phyloP scores from a whole-genome alignment of 2,113 vertebrate genomes.

The Rafetus swinhoei region DNA sequence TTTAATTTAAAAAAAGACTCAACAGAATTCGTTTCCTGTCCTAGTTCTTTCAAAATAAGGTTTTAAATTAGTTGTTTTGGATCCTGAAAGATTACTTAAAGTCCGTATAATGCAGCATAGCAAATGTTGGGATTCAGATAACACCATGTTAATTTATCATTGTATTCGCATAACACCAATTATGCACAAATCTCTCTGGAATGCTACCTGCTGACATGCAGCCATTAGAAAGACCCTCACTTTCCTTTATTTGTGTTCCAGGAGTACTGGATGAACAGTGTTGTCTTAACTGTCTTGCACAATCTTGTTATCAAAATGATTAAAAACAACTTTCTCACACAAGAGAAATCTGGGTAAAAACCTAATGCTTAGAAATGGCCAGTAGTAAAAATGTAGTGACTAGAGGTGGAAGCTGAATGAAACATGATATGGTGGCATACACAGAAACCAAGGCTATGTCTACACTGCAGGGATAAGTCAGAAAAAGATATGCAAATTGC shows the following conservation, averaged over 20 bases:
- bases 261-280: neutral
- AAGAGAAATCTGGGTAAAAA: neutral
- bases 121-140: neutral
- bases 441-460: too few relatives aligned
- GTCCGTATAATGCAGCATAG: slow-evolving; percentile 31
- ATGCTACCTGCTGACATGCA: neutral
- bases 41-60: slow-evolving; percentile 25
- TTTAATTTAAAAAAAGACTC: slow-evolving; percentile 42
- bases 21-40: slow-evolving; percentile 22
- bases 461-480: too few relatives aligned
- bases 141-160: neutral
- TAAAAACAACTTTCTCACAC: neutral
- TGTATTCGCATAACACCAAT: slow-evolving; percentile 13
- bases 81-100: slow-evolving; percentile 27
- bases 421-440: too few relatives aligned
- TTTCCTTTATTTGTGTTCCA: neutral
- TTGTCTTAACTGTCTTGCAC: neutral
- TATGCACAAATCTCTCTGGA: neutral
- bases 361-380: neutral
- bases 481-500: too few relatives aligned
- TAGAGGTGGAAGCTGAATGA: too few relatives aligned
- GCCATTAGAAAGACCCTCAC: neutral
- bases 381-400: neutral
- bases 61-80: neutral
- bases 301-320: neutral